Evolutionary conservation across 2,888 invertebrate genomes (phyloP).

Genomic region (Itoplectis maculator): DNA sequence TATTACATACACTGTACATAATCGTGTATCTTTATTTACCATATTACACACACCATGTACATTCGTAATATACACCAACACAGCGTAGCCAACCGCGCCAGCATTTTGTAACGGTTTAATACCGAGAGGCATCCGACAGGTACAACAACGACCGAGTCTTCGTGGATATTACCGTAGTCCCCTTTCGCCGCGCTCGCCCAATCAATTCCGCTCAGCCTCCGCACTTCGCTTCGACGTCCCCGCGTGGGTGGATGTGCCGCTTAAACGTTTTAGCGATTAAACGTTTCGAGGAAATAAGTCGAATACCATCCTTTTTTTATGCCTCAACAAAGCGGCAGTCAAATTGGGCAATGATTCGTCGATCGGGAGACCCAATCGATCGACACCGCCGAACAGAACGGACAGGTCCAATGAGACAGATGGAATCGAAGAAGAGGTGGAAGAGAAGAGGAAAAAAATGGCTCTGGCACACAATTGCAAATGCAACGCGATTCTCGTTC

Average conservation of each 20-base stretch:
- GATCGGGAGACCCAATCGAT: constrained; percentile 54
- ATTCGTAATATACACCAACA: not conserved
- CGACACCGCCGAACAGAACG: constrained; percentile 47
- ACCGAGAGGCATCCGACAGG: not conserved
- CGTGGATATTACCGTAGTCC: not conserved
- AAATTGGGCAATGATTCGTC: constrained; percentile 36
- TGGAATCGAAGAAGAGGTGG: constrained; percentile 18
- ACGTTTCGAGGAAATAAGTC: too few species aligned
- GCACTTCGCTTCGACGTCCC: too few species aligned
- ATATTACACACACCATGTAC: not conserved
- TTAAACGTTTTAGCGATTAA: not conserved
- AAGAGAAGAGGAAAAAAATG: constrained; percentile 12
- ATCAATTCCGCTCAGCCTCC: too few species aligned
- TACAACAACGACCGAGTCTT: constrained; percentile 15
- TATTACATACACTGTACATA: too few species aligned
- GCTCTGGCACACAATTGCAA: constrained; percentile 51
- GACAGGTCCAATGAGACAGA: constrained; percentile 25
- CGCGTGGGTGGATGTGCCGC: not conserved
- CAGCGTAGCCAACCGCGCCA: too few species aligned
- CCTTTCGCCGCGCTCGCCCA: not conserved
- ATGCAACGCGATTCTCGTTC: constrained; percentile 59
- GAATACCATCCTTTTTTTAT: too few species aligned
- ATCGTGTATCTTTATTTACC: too few species aligned
- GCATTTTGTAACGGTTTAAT: not conserved
- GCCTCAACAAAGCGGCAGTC: not conserved